Evolutionary conservation across 2,113 vertebrate genomes (phyloP), one percentile per base, ranked within the genome.

Genomic region (Tympanuchus pallidicinctus): DNA sequence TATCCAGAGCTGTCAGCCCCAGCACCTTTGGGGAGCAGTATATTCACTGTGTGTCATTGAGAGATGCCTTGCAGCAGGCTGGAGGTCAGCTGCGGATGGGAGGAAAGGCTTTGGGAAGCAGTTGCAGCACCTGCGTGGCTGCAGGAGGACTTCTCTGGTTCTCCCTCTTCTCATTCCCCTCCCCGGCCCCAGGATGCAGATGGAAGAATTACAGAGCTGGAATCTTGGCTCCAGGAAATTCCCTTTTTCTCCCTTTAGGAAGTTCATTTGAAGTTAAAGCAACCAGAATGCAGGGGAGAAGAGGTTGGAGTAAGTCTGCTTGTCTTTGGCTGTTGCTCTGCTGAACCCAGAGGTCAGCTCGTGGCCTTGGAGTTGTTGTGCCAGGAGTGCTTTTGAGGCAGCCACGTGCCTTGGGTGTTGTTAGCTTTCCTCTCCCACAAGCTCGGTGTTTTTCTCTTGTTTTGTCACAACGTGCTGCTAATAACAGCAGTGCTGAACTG

Each of bases 91-190:
- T 85, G 66, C 3, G 4, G 34, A 24, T 81, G 57, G 59, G 54
- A 84, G 59, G 40, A 87, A 43, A 38, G 43, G 27, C 40, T 89
- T 91, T 2, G 4, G 56, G 67, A 91, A 74, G 42, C 24, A 0
- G 0, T 69, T 77, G 0, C 0, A 21, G 0, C 2, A 65, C n/a
- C 1, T 1, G 2, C 0, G 1, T 0, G 2, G 15, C 30, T 77
- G 59, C 1, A 2, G 32, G 43, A 71, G 43, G 54, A 57, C n/a
- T 8, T 42, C 2, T 0, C 21, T 79, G 48, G 28, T 73, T 14
- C 12, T 80, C 45, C 38, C 19, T 61, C 20, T 20, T 38, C 40
- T 77, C 40, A 38, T 54, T 88, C 50, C 15, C 30, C 11, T 76
- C 20, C 30, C 12, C 25, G 36, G 34, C 4, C 16, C 10, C 13